Conservation (phyloP, 92 coral and sea anemone genomes). For the Epizoanthus ramosus region DNA sequence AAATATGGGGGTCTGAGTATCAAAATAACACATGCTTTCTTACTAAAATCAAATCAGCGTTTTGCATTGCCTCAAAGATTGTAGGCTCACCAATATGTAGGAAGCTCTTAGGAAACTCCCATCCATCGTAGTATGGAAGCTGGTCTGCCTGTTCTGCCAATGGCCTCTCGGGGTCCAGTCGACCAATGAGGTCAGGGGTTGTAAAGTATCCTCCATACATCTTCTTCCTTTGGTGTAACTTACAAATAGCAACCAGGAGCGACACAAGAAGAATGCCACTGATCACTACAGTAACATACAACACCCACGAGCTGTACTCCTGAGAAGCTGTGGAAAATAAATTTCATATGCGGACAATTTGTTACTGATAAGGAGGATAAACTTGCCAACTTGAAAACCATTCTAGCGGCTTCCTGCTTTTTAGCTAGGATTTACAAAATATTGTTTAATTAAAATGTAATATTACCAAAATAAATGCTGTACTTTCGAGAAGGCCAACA, state of each 20-base stretch:
- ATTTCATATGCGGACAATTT: no score
- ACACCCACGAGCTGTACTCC: conserved; percentile 26
- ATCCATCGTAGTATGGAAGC: conserved; percentile 76
- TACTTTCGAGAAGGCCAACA: no score
- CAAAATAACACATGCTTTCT: no score
- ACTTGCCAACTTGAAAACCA: no score
- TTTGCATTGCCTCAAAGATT: neutral
- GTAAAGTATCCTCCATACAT: conserved; percentile 78
- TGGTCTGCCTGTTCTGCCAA: conserved; percentile 82
- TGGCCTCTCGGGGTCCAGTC: conserved; percentile 69
- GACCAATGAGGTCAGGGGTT: conserved; percentile 69
- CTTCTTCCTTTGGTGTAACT: conserved; percentile 79
- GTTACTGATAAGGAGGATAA: no score
- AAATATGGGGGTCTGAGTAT: no score
- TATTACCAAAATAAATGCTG: no score
- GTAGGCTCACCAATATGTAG: conserved; percentile 52
- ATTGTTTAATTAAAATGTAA: no score
- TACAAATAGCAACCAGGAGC: conserved; percentile 45
- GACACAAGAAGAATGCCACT: conserved; percentile 52
- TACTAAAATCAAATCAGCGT: no score
- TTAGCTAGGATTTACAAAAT: no score
- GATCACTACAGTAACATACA: conserved; percentile 47
- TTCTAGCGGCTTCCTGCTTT: no score
- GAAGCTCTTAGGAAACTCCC: conserved; percentile 91
- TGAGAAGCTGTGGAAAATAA: neutral